Base-by-base conservation (phyloP, 2,888 invertebrate species). In the Aleiodes alternator region DNA sequence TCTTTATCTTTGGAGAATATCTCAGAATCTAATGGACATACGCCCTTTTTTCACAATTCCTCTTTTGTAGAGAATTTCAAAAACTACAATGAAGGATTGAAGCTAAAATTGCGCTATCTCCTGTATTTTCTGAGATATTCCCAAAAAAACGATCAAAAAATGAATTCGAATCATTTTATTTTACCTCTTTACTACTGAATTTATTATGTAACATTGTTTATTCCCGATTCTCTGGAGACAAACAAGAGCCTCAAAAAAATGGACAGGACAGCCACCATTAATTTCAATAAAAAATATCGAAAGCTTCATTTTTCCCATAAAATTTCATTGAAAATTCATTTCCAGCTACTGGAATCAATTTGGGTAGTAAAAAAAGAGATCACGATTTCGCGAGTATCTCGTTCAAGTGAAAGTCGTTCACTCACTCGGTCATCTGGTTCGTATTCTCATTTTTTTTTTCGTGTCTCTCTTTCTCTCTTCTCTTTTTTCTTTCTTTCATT, bases 351-450 rank as follows among this genome's bases (percentile, higher is more conserved):
- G 64, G 43, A 76, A 76, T 72, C 66, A 76, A 76, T 72, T 72
- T 68, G 56, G 56, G 48, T 23, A 11, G 23, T 56, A 72, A 68
- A 75, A 75, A 69, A 72, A 76, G 76, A 68, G 73, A 56, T 66
- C 72, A 75, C 72, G 76, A 76, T 76, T 76, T 76, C 76, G 76
- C 76, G 72, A 72, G 50, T 53, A 43, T 75, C 57, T 48, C 59
- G 53, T 75, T 68, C 78, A 72, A 81, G 81, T 81, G 81, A 81
- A 81, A 81, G 81, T 81, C 71, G 78, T 73, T 78, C 76, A 79
- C 74, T 78, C 78, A 77, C 75, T 73, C 79, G 78, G 78, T 79
- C 77, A 80, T 76, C 77, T 79, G 79, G 75, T 76, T 75, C 75
- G 72, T 78, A 50, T 70, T 66, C 50, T 70, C 72, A 72, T 69